phyloP scores from a whole-genome alignment of 2,888 invertebrate genomes.

The Cenopis cana region DNA sequence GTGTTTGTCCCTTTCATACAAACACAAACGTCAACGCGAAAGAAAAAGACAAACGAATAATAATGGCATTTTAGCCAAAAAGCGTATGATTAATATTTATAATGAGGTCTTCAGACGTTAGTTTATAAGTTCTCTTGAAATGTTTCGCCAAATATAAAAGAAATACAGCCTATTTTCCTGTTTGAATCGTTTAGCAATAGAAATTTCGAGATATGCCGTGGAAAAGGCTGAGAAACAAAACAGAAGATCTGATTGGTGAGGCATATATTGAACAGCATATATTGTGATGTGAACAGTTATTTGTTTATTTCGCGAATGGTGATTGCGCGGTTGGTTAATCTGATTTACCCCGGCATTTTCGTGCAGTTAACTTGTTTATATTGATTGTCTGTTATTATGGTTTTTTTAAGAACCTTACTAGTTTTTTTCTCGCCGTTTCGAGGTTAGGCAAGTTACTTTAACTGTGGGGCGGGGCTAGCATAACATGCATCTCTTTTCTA shows the following conservation, averaged over 20 bases:
- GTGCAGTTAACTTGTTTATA: slow-evolving; percentile 13
- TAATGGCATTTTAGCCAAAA: no score
- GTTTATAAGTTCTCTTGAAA: no score
- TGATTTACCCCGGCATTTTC: background rate
- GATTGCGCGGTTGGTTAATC: background rate
- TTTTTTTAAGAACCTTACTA: background rate
- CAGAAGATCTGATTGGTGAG: no score
- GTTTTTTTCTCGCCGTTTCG: background rate
- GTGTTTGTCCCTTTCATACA: no score
- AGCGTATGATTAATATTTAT: no score
- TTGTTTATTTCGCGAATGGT: slow-evolving; percentile 5
- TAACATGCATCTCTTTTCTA: no score
- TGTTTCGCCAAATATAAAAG: background rate
- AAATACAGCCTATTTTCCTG: background rate
- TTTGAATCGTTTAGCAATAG: background rate
- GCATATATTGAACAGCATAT: no score
- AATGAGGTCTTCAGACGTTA: no score
- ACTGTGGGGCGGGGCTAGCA: no score
- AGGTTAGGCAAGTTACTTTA: background rate
- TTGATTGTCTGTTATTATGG: slow-evolving; percentile 25
- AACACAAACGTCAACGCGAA: no score
- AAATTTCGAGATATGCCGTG: background rate
- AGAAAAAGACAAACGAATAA: no score
- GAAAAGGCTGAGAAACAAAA: background rate
- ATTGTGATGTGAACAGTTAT: background rate